These are phyloP conservation scores for Orthosia cruda DNA, from an alignment of 2,888 invertebrate genomes.

Conservation along the genomic window DNA sequence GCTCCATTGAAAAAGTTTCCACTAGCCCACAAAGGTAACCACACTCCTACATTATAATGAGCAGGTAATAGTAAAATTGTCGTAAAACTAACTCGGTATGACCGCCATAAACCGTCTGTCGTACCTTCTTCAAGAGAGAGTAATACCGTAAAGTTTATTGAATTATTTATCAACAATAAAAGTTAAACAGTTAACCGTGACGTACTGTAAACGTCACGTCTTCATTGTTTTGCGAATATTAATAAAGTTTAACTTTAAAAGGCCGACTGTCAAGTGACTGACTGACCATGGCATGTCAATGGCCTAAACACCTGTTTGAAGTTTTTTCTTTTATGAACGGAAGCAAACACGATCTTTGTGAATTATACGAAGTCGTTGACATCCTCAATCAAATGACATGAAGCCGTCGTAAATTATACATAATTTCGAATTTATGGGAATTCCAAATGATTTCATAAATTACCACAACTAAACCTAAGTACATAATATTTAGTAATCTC, in stretches of 20 bases:
- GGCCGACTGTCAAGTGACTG: conserved; percentile 31
- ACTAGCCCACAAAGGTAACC: conserved; percentile 15
- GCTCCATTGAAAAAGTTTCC: conserved; percentile 32
- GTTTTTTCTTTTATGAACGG: conserved; percentile 18
- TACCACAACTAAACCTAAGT: background rate
- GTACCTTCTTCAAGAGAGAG: conserved; percentile 40
- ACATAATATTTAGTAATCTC: background rate
- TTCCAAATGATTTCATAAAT: background rate
- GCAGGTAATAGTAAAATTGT: conserved; percentile 40
- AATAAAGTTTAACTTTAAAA: conserved; percentile 44
- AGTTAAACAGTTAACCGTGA: conserved; percentile 47
- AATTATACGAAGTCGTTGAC: conserved; percentile 15
- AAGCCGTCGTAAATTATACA: background rate
- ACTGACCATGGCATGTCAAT: conserved; percentile 41
- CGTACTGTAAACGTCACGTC: conserved; percentile 31
- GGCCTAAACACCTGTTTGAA: conserved; percentile 42
- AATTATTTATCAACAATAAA: conserved; percentile 55
- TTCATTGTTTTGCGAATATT: conserved; percentile 47
- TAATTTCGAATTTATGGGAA: conserved; percentile 4
- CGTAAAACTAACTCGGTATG: conserved; percentile 39
- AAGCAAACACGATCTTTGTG: conserved; percentile 7
- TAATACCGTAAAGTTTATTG: conserved; percentile 28
- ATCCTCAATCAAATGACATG: conserved; percentile 4
- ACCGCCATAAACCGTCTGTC: conserved; percentile 36
- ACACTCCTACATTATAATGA: conserved; percentile 21